Conservation (phyloP, 2,113 vertebrate species). For the Pogonocichla stellata region DNA sequence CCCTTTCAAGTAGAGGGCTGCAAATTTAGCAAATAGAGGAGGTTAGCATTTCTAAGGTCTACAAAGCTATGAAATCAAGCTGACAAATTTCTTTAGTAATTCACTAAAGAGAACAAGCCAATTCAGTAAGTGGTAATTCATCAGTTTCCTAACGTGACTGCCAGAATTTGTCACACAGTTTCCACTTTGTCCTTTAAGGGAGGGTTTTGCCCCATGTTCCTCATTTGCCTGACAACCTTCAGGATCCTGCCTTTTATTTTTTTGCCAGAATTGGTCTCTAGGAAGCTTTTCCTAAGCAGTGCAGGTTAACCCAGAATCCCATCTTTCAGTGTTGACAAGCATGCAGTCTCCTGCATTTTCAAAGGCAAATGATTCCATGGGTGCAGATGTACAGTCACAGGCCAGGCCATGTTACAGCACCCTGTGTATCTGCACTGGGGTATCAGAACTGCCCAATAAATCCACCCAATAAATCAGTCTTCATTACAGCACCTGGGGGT, state of each 20-base stretch:
- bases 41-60: background rate
- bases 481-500: background rate
- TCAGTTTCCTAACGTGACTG: constrained; percentile 21
- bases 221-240: background rate
- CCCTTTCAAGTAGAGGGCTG: background rate
- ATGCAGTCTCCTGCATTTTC: background rate
- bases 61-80: background rate
- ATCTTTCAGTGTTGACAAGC: background rate
- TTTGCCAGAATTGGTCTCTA: background rate
- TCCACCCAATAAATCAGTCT: background rate
- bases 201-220: fast-evolving
- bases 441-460: background rate
- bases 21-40: background rate
- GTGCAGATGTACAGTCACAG: fast-evolving
- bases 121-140: constrained; percentile 43
- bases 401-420: background rate
- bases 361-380: background rate
- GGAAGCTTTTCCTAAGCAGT: background rate
- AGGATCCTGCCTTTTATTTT: background rate
- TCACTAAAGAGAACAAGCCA: constrained; percentile 33
- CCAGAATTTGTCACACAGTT: background rate
- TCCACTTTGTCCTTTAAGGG: background rate
- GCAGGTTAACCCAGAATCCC: background rate
- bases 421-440: background rate
- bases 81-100: constrained; percentile 7